phyloP scores from a whole-genome alignment of 2,113 vertebrate species.

The Bujurquina vittata region DNA sequence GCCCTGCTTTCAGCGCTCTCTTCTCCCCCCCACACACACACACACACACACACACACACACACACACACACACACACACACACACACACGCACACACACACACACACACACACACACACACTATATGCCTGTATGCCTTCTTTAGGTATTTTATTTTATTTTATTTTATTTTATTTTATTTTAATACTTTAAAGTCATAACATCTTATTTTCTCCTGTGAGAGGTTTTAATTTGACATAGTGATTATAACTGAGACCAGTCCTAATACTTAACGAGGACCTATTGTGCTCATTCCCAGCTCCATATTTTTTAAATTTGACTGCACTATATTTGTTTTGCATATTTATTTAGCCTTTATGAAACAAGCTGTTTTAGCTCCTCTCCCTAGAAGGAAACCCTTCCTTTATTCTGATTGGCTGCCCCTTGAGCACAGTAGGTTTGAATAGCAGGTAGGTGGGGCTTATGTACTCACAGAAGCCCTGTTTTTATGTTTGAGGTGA shows the following conservation, averaged over 20 bases:
- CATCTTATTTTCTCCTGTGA: background rate
- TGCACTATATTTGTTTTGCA: background rate
- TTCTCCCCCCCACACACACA: no score
- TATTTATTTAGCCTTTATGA: background rate
- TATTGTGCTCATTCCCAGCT: fast-evolving
- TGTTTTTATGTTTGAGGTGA: conserved; percentile 5
- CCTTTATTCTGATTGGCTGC: background rate
- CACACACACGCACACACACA: background rate
- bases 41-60: background rate
- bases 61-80: background rate
- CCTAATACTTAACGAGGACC: no score
- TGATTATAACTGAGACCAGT: no score
- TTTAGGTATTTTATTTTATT: background rate
- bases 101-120: background rate
- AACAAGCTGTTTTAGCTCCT: background rate
- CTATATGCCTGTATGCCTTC: background rate
- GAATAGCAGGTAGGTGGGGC: background rate
- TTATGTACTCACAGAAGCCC: background rate
- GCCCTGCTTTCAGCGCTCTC: no score
- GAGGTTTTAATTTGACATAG: background rate
- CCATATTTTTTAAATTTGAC: background rate
- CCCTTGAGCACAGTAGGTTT: background rate
- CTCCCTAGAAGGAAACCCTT: no score
- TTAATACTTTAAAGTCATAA: background rate
- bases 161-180: background rate